Percentiles rank a stretch among this genome's conserved stretches.
Evolutionary conservation across 2,113 vertebrate genomes (phyloP).

Genomic region (Ursus arctos): DNA sequence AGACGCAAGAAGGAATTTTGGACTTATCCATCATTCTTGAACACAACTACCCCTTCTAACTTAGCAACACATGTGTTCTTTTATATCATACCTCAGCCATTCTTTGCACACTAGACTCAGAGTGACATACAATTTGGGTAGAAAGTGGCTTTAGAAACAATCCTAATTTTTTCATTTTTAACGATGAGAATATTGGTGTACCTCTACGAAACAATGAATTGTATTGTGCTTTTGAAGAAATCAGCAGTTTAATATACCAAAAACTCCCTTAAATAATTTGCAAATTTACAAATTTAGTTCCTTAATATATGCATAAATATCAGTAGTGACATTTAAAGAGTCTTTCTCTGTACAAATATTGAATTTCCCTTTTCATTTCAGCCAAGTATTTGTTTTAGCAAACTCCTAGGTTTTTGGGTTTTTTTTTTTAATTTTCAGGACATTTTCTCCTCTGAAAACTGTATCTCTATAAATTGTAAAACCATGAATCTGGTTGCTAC

Average conservation of each 20-base stretch:
- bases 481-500: too few relatives aligned
- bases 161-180: not conserved
- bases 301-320: not conserved
- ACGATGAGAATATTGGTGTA: not conserved
- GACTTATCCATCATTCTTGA: conserved; percentile 23
- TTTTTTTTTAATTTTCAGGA: not conserved
- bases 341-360: not conserved
- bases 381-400: not conserved
- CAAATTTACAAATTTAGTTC: not conserved
- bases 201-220: not conserved
- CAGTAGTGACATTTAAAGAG: not conserved
- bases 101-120: not conserved
- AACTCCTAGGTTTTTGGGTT: not conserved
- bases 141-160: not conserved
- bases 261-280: not conserved
- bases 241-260: not conserved
- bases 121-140: not conserved
- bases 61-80: not conserved
- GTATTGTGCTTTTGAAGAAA: not conserved
- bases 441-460: not conserved
- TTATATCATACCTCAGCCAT: not conserved
- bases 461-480: not conserved
- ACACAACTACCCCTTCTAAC: not conserved
- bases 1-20: not conserved
- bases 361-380: not conserved